A percentile compares a stretch with the other conserved stretches of the same genome.
Evolutionary conservation across 1,140 invertebrate genomes (phyloP).

Genomic region (Coboldia fuscipes): DNA sequence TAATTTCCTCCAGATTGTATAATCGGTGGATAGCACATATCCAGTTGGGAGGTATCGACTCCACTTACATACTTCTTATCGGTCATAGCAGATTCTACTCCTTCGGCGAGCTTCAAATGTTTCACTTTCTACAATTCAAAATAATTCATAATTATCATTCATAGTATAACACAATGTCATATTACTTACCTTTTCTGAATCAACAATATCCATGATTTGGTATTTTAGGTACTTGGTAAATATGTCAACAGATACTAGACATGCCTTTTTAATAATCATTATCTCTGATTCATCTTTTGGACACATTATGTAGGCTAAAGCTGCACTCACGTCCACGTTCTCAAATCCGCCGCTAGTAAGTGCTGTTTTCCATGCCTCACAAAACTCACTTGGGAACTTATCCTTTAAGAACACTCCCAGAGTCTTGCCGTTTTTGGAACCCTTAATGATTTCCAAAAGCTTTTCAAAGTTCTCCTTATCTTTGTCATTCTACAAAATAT

Average conservation of each 20-base stretch:
- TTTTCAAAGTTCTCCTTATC: conserved; percentile 87
- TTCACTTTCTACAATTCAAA: conserved; percentile 60
- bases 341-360: conserved; percentile 61
- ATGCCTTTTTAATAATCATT: conserved; percentile 83
- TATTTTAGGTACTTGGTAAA: conserved; percentile 93
- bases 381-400: conserved; percentile 80
- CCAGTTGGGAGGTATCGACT: conserved; percentile 69
- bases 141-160: not conserved
- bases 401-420: conserved; percentile 91
- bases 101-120: conserved; percentile 86
- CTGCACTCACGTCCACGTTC: conserved; percentile 68
- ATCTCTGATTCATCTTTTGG: conserved; percentile 91
- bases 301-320: conserved; percentile 72
- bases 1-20: conserved; percentile 97
- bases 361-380: conserved; percentile 68
- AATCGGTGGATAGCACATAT: conserved; percentile 96
- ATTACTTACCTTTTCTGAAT: conserved; percentile 65
- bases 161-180: not conserved
- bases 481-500: conserved; percentile 61
- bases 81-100: conserved; percentile 71
- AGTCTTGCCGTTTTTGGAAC: conserved; percentile 73
- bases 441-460: conserved; percentile 65
- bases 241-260: conserved; percentile 78
- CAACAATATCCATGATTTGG: conserved; percentile 97
- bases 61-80: conserved; percentile 89